Percentiles rank a stretch among this genome's conserved stretches.
These are phyloP conservation scores for Cabera pusaria DNA, from an alignment of 2,888 invertebrate genomes.

Conservation along the genomic window DNA sequence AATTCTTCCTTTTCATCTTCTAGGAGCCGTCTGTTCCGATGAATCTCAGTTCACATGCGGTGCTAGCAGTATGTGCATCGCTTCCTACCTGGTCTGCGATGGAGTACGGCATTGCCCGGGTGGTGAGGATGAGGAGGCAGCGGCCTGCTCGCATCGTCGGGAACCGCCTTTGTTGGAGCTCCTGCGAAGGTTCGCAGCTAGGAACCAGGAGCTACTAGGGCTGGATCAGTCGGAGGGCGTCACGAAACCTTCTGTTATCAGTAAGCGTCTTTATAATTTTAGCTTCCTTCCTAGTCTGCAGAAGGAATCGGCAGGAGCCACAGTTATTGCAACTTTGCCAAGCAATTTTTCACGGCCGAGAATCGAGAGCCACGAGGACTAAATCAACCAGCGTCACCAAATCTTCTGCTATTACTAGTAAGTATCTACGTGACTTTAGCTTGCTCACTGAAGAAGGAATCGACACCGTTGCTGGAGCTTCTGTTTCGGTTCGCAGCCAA, in stretches of 20 bases:
- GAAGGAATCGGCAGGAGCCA: too few relatives aligned
- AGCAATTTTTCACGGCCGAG: too few relatives aligned
- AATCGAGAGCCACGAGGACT: too few relatives aligned
- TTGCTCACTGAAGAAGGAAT: too few relatives aligned
- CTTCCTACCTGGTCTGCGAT: slow-evolving; percentile 86
- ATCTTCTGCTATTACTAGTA: too few relatives aligned
- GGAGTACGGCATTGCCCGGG: slow-evolving; percentile 86
- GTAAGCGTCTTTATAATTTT: slow-evolving; percentile 57
- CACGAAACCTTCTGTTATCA: slow-evolving; percentile 76
- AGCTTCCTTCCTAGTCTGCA: too few relatives aligned
- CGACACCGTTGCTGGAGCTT: slow-evolving; percentile 69
- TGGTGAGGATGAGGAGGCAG: slow-evolving; percentile 82
- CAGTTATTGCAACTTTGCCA: too few relatives aligned
- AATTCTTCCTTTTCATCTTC: slow-evolving; percentile 17
- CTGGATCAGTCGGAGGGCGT: slow-evolving; percentile 65
- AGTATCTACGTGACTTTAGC: too few relatives aligned
- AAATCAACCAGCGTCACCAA: too few relatives aligned
- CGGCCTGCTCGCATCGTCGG: slow-evolving; percentile 61
- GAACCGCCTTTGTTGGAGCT: slow-evolving; percentile 72
- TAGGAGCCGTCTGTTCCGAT: slow-evolving; percentile 69
- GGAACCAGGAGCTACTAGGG: slow-evolving; percentile 71
- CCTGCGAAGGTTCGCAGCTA: slow-evolving; percentile 66
- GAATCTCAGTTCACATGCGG: slow-evolving; percentile 71
- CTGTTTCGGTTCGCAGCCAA: slow-evolving; percentile 67
- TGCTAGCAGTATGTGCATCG: slow-evolving; percentile 82